A percentile compares a stretch with the other conserved stretches of the same genome.
phyloP scores from a whole-genome alignment of 1,140 invertebrate genomes.

The Littorina saxatilis region DNA sequence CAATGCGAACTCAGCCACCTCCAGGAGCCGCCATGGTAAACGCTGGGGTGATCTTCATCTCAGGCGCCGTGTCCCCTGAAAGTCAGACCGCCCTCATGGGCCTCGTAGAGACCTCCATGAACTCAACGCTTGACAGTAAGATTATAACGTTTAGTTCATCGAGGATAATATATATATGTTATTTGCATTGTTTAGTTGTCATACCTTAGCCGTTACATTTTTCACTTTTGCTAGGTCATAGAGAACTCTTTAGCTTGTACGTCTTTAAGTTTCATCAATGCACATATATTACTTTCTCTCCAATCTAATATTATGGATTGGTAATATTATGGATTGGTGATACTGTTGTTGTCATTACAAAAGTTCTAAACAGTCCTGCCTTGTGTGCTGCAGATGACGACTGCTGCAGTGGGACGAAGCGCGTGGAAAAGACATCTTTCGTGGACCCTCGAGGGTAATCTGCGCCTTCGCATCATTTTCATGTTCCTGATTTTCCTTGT shows the following conservation, averaged over 20 bases:
- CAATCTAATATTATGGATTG: too few species aligned
- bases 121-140: not conserved
- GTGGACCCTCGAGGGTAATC: conserved; percentile 12
- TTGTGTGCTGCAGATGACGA: not conserved
- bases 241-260: too few species aligned
- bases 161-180: not conserved
- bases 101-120: conserved; percentile 7
- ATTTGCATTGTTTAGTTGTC: not conserved
- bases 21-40: not conserved
- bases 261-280: too few species aligned
- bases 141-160: too few species aligned
- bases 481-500: too few species aligned
- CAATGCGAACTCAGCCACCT: not conserved
- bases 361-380: too few species aligned
- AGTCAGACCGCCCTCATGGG: not conserved
- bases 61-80: not conserved
- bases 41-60: not conserved
- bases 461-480: too few species aligned
- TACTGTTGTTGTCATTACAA: too few species aligned
- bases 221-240: too few species aligned
- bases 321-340: too few species aligned
- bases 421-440: not conserved
- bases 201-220: not conserved
- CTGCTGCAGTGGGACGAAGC: conserved; percentile 6
- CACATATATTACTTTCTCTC: too few species aligned